Evolutionary conservation across 2,888 invertebrate species (phyloP).

Genomic region (Macrostomum cliftonense): DNA sequence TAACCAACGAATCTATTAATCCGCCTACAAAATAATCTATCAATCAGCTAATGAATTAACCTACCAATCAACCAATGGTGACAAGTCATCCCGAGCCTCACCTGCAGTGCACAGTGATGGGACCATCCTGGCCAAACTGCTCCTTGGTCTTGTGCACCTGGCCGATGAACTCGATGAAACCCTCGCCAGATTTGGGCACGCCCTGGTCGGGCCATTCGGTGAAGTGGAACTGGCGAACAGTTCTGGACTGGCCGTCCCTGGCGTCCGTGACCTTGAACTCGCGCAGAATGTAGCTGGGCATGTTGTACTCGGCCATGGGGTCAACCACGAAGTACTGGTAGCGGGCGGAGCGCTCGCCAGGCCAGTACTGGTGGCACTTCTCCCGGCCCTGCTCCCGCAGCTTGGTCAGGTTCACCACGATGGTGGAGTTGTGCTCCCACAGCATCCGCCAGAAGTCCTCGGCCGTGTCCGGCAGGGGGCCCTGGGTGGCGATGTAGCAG

Average conservation of each 20-base stretch:
- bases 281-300: constrained; percentile 92
- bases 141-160: constrained; percentile 99
- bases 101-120: constrained; percentile 94
- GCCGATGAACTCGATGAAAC: constrained; percentile 95
- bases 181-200: constrained; percentile 89
- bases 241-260: constrained; percentile 75
- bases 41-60: too few species aligned
- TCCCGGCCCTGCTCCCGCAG: constrained; percentile 95
- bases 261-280: constrained; percentile 98
- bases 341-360: constrained; percentile 81
- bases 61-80: too few species aligned
- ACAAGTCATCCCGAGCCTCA: constrained; percentile 36
- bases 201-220: constrained; percentile 46
- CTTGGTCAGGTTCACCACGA: constrained; percentile 94
- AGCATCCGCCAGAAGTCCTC: constrained; percentile 99
- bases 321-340: constrained; percentile 96
- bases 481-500: constrained; percentile 93
- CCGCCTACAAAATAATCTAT: too few species aligned
- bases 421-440: constrained; percentile 98
- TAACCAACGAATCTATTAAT: too few species aligned
- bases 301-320: constrained; percentile 96
- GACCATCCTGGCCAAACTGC: constrained; percentile 96
- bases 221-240: constrained; percentile 40
- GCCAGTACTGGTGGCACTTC: constrained; percentile 99
- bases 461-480: constrained; percentile 82